Evolutionary conservation across 1,140 invertebrate species (phyloP).

Genomic region (Pinna nobilis): DNA sequence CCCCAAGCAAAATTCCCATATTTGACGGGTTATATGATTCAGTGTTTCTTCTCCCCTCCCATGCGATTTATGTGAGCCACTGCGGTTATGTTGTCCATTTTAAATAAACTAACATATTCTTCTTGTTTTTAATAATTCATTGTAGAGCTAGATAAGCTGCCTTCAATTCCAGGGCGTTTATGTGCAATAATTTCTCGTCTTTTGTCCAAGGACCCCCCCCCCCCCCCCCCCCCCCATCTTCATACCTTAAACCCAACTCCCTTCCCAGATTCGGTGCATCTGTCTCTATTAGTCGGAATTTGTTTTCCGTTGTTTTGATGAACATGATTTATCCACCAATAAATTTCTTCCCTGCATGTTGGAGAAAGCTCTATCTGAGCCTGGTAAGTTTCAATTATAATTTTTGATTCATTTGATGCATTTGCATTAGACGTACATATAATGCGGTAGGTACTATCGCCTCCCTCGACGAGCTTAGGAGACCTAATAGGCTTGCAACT

Average conservation of each 20-base stretch:
- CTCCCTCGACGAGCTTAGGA: background rate
- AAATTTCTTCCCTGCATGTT: background rate
- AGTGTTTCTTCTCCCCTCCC: conserved; percentile 10
- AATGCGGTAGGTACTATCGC: background rate
- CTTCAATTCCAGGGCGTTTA: background rate
- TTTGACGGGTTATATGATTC: background rate
- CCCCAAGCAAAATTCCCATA: conserved; percentile 3
- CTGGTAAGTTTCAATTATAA: background rate
- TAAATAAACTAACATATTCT: background rate
- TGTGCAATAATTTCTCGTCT: background rate
- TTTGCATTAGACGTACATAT: background rate
- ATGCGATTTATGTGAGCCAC: background rate
- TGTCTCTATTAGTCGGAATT: background rate
- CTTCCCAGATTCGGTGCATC: background rate
- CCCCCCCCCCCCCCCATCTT: background rate
- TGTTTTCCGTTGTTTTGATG: background rate
- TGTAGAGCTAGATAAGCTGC: conserved; percentile 3
- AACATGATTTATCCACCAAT: background rate
- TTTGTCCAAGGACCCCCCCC: background rate
- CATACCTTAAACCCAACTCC: background rate
- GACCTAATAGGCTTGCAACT: background rate
- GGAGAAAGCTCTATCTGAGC: background rate
- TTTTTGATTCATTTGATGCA: background rate
- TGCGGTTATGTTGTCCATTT: conserved; percentile 7
- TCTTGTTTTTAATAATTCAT: background rate